Evolutionary conservation across 2,113 vertebrate species (phyloP).

Genomic region (Parotia lawesii): DNA sequence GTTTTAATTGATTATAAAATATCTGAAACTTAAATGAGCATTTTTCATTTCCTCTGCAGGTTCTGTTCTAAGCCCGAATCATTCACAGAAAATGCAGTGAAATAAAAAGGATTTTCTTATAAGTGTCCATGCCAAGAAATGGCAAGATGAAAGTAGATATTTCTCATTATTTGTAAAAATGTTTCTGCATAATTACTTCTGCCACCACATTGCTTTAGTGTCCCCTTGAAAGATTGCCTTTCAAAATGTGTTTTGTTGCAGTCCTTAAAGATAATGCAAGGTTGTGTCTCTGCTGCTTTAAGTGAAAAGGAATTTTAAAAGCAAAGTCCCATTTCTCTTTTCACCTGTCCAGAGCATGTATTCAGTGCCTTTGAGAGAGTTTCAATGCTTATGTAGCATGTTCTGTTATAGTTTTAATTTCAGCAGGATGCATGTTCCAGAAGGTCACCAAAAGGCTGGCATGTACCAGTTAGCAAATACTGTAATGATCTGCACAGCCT

Average conservation of each 20-base stretch:
- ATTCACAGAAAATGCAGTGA: background rate
- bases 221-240: background rate
- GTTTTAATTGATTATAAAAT: background rate
- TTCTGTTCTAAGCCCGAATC: background rate
- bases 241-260: background rate
- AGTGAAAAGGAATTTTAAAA: background rate
- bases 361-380: background rate
- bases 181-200: constrained; percentile 20
- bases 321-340: background rate
- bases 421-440: background rate
- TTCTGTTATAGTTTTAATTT: background rate
- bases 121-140: background rate
- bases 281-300: background rate
- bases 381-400: background rate
- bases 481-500: background rate
- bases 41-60: background rate
- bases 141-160: background rate
- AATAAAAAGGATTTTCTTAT: background rate
- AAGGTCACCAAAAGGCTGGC: background rate
- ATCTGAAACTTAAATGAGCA: background rate
- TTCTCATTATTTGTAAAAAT: constrained; percentile 10
- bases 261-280: background rate
- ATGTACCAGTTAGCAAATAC: background rate
- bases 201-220: background rate
- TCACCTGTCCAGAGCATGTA: background rate